Percentiles rank a stretch among this genome's conserved stretches.
phyloP scores from a whole-genome alignment of 2,113 vertebrate species.

The Cricetomys ansorgei region DNA sequence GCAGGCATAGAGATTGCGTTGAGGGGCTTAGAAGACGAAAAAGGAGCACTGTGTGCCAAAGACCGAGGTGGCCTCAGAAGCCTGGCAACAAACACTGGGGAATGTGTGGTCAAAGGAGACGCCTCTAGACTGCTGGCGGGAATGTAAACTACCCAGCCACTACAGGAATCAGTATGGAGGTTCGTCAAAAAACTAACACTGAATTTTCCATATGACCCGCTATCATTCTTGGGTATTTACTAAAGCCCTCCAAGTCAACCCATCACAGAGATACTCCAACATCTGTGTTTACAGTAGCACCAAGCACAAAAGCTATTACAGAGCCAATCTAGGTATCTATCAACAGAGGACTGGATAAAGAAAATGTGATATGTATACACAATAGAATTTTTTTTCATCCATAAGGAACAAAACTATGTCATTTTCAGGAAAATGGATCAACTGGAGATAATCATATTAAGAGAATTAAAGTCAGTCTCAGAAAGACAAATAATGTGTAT shows the following conservation, averaged over 20 bases:
- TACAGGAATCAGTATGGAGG: no score
- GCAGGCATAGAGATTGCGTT: neutral
- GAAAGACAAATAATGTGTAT: neutral
- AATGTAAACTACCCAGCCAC: neutral
- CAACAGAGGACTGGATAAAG: neutral
- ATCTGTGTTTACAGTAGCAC: neutral
- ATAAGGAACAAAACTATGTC: neutral
- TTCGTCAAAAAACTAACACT: neutral
- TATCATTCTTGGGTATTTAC: neutral
- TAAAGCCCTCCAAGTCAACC: neutral
- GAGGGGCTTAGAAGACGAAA: neutral
- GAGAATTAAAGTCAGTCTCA: neutral
- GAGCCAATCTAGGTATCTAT: neutral
- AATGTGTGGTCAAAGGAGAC: neutral
- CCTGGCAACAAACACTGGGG: neutral
- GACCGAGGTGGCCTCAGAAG: neutral
- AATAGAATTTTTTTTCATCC: neutral
- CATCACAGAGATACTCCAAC: neutral
- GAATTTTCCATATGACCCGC: no score
- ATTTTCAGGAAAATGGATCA: neutral
- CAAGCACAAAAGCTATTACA: neutral
- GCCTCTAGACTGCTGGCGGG: no score
- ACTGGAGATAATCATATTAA: neutral
- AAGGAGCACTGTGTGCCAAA: neutral
- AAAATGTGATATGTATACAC: neutral